Conservation (phyloP, 2,797 vertebrate species). For the Rhabdomys pumilio region DNA sequence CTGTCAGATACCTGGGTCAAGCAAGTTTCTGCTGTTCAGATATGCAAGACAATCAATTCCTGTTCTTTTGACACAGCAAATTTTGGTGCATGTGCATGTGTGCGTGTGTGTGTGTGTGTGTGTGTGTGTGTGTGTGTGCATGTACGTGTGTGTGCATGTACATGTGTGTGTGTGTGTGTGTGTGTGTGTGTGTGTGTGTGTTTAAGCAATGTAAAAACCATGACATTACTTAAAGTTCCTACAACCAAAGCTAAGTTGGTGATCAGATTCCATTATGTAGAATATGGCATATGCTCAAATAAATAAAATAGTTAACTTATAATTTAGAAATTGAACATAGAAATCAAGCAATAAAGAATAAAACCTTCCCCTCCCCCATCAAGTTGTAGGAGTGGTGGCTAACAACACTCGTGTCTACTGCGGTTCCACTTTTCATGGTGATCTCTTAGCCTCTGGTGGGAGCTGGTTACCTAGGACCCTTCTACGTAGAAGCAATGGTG, state of each 20-base stretch:
- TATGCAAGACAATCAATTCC: slow-evolving; percentile 4
- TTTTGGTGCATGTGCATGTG: background rate
- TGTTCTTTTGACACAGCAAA: slow-evolving; percentile 30
- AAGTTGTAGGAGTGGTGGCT: background rate
- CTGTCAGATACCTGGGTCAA: background rate
- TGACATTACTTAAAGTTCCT: slow-evolving; percentile 3
- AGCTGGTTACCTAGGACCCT: background rate
- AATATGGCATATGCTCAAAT: background rate
- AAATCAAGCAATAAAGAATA: background rate
- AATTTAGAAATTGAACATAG: background rate
- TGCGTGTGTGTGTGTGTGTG: background rate
- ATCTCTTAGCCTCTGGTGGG: background rate
- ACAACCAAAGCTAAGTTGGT: slow-evolving; percentile 6
- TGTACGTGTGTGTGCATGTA: no score
- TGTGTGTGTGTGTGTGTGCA: background rate
- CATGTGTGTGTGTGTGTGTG: background rate
- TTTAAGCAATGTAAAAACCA: background rate
- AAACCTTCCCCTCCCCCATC: background rate
- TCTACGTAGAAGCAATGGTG: background rate
- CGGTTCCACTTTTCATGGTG: background rate
- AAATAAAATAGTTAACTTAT: background rate
- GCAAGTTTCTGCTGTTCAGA: slow-evolving; percentile 27
- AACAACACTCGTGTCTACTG: background rate
- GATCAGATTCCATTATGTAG: background rate
- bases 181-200: background rate